These are phyloP conservation scores for Microplitis mediator DNA, from an alignment of 1,140 invertebrate genomes.

Conservation along the genomic window DNA sequence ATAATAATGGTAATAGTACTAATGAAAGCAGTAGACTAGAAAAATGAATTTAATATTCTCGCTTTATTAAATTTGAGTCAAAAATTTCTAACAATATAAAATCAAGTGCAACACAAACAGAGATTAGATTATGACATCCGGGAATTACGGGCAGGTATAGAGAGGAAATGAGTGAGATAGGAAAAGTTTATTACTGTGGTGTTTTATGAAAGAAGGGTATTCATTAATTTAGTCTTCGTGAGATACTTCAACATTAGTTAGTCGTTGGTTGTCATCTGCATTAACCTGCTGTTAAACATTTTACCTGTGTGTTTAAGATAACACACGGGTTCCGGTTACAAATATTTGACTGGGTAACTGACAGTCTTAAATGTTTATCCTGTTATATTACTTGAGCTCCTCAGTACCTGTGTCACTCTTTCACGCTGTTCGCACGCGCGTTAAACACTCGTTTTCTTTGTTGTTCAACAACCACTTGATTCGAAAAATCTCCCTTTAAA, in stretches of 20 bases:
- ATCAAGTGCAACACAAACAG: constrained; percentile 1
- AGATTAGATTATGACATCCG: constrained; percentile 41
- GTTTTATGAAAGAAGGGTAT: constrained; percentile 48
- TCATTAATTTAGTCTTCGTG: constrained; percentile 42
- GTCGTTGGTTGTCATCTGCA: constrained; percentile 37
- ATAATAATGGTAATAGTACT: too few relatives aligned
- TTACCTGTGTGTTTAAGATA: constrained; percentile 45
- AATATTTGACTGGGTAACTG: constrained; percentile 59
- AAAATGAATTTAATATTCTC: background rate
- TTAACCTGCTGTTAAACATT: constrained; percentile 46
- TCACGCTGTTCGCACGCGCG: too few relatives aligned
- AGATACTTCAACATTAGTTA: background rate
- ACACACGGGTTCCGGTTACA: constrained; percentile 43
- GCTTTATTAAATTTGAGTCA: background rate
- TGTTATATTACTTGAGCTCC: constrained; percentile 24
- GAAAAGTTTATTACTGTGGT: constrained; percentile 13
- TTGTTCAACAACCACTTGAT: too few relatives aligned
- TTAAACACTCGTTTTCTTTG: too few relatives aligned
- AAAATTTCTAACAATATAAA: background rate
- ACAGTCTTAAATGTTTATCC: constrained; percentile 43
- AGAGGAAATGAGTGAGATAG: constrained; percentile 21
- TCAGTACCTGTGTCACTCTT: too few relatives aligned
- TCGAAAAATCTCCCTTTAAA: too few relatives aligned
- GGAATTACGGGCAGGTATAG: background rate
- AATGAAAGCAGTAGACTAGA: too few relatives aligned